Base-by-base conservation (phyloP, 2,888 invertebrate genomes). In the Coleophora deauratella region DNA sequence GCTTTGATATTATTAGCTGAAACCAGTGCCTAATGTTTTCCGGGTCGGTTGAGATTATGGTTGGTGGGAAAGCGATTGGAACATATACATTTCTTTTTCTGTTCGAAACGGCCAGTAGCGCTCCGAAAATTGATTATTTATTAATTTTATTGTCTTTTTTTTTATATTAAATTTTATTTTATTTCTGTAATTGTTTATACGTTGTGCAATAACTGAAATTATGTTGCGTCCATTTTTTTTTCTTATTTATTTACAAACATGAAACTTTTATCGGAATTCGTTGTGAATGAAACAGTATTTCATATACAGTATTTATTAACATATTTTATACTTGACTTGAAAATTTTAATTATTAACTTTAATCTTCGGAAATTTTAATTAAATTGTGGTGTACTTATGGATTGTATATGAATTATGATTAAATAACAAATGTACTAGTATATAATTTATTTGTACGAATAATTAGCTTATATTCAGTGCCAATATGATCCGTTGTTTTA, bases 191-290 rank as follows among this genome's bases (percentile, higher is more conserved):
- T 6, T 21, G 21, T 21, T 21, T 21, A 4, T 61, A 58, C 60
- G 54, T 65, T 70, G 84, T 85, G 84, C 84, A 84, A 84, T 84
- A 85, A 66, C 57, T 69, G 72, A 70, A 82, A 82, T 76, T 73
- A 62, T 69, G 79, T 84, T 84, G 78, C 84, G 84, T 84, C 84
- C 84, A 81, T 76, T 67, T 67, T 71, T 59, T 57, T 59, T 65
- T 60, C 66, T 60, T 62, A 54, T 46, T 46, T 32, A 37, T 50
- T 54, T 49, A 43, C 33, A 45, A 47, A 46, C 45, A 45, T 52
- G 38, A 44, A 41, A 37, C 47, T 51, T 59, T 63, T 61, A 64
- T 62, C 63, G 51, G 51, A 56, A 61, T 62, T 59, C 67, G 68
- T 75, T 68, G 67, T 72, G 72, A 72, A 73, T 75, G 59, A 62